Evolutionary conservation across 1,140 invertebrate species (phyloP).

Genomic region (Epicauta chinensis): DNA sequence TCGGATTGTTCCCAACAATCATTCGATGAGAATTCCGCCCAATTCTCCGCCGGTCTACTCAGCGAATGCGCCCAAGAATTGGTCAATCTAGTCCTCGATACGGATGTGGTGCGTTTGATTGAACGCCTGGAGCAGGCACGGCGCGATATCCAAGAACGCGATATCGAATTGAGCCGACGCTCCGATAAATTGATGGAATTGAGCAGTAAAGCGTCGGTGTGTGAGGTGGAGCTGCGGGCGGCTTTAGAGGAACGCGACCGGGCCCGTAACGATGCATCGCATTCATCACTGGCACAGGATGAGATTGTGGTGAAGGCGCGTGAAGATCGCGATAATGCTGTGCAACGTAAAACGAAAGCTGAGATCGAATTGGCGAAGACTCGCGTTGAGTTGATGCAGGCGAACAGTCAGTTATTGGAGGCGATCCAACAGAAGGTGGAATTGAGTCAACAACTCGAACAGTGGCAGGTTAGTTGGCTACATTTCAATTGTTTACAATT

Average conservation of each 20-base stretch:
- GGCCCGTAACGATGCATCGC: slow-evolving; percentile 63
- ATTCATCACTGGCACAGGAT: slow-evolving; percentile 63
- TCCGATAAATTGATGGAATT: slow-evolving; percentile 72
- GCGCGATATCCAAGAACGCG: slow-evolving; percentile 64
- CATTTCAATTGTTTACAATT: too few relatives aligned
- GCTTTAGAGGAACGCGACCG: slow-evolving; percentile 76
- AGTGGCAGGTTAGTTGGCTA: slow-evolving; percentile 74
- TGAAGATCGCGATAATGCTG: slow-evolving; percentile 78
- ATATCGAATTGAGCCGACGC: slow-evolving; percentile 72
- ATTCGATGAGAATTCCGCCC: slow-evolving; percentile 37
- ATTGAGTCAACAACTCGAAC: slow-evolving; percentile 87
- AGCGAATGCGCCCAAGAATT: slow-evolving; percentile 60
- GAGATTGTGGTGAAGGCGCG: slow-evolving; percentile 76
- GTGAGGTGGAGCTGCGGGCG: slow-evolving; percentile 74
- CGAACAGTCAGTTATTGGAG: slow-evolving; percentile 89
- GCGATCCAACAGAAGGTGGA: slow-evolving; percentile 93
- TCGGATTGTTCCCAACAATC: slow-evolving; percentile 50
- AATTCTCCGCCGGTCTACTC: slow-evolving; percentile 38
- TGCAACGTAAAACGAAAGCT: slow-evolving; percentile 76
- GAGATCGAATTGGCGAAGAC: slow-evolving; percentile 84
- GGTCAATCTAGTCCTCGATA: slow-evolving; percentile 61
- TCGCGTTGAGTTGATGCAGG: slow-evolving; percentile 84
- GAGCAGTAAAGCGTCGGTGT: slow-evolving; percentile 72
- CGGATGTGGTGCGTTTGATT: slow-evolving; percentile 70
- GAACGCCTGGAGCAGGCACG: slow-evolving; percentile 72